Percentiles rank a stretch among this genome's conserved stretches.
phyloP scores from a whole-genome alignment of 2,888 invertebrate species.

The Xanthorhoe designata region DNA sequence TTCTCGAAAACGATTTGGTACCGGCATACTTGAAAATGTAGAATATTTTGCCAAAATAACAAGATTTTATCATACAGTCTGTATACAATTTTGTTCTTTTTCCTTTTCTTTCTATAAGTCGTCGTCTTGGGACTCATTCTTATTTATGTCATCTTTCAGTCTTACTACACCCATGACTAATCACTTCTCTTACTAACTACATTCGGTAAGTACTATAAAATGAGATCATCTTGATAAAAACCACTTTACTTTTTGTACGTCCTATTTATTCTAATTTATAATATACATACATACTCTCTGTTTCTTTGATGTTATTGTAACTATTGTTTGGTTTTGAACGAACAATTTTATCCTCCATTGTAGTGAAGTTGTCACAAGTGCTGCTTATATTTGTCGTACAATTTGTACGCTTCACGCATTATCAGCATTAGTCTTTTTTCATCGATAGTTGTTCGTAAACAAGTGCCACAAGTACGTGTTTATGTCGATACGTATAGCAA shows the following conservation, averaged over 20 bases:
- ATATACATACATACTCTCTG: background rate
- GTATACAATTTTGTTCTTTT: background rate
- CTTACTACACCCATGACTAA: background rate
- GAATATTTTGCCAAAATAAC: background rate
- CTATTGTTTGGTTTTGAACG: background rate
- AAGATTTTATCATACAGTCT: background rate
- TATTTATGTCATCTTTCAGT: background rate
- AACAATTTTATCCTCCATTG: conserved; percentile 1
- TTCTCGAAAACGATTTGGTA: background rate
- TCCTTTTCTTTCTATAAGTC: background rate
- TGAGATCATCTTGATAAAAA: conserved; percentile 1
- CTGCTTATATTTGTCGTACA: conserved; percentile 11
- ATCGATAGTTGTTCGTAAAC: conserved; percentile 18
- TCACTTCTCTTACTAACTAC: background rate
- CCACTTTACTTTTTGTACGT: background rate
- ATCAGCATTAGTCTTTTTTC: conserved; percentile 13
- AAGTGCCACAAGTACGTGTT: conserved; percentile 10
- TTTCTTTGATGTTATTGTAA: background rate
- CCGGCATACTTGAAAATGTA: background rate
- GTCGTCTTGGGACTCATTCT: background rate
- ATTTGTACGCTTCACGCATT: conserved; percentile 24
- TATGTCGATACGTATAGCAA: conserved; percentile 31
- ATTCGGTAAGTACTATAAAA: background rate
- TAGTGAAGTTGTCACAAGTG: conserved; percentile 22
- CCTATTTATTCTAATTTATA: background rate